These are phyloP conservation scores for Ceratoteleas bidentatus DNA, from an alignment of 1,140 invertebrate species.

Conservation along the genomic window DNA sequence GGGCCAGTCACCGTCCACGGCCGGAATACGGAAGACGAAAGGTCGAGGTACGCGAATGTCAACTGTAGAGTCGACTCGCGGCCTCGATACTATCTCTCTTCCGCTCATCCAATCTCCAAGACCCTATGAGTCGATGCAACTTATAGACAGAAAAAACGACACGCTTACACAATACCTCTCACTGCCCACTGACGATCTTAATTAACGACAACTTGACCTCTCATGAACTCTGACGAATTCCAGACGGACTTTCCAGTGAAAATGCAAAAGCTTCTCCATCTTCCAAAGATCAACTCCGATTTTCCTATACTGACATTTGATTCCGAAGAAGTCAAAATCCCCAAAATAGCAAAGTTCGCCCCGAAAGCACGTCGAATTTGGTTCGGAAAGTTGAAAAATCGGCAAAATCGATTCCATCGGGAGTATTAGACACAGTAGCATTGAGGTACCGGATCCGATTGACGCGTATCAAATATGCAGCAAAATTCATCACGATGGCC, in stretches of 20 bases:
- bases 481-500: constrained; percentile 34
- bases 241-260: not conserved
- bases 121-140: constrained; percentile 23
- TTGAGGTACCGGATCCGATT: constrained; percentile 4
- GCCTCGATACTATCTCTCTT: constrained; percentile 33
- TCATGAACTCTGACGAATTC: not conserved
- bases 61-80: constrained; percentile 6
- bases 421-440: too few species aligned
- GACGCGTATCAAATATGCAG: constrained; percentile 9
- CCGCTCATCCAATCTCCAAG: constrained; percentile 38
- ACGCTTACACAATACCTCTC: not conserved
- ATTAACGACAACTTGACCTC: not conserved
- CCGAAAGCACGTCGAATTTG: too few species aligned
- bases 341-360: too few species aligned
- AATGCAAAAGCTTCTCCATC: too few species aligned
- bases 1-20: constrained; percentile 21
- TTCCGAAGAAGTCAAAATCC: too few species aligned
- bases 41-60: constrained; percentile 37
- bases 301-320: too few species aligned
- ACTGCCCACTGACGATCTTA: constrained; percentile 1
- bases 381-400: too few species aligned
- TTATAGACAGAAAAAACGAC: constrained; percentile 8
- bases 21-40: constrained; percentile 48
- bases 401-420: not conserved
- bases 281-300: too few species aligned